Conservation (phyloP, 2,888 invertebrate genomes). For the Acrobasis repandana region DNA sequence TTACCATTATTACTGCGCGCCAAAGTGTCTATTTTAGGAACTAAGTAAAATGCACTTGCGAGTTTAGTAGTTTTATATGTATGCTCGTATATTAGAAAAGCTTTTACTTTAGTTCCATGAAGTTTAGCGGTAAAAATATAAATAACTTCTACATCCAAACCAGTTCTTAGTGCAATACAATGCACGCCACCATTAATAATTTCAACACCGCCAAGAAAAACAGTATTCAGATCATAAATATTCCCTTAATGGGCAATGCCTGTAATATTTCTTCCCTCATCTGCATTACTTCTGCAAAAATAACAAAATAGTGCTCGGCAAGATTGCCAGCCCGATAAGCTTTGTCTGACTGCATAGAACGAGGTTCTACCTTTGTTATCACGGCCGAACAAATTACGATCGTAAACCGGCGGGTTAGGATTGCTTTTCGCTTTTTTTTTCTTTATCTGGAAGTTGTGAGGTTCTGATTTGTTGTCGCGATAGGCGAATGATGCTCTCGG, state of each 20-base stretch:
- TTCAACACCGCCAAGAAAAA: slow-evolving; percentile 61
- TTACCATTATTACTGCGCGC: too few species aligned
- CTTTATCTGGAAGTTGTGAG: slow-evolving; percentile 58
- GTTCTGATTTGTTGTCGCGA: slow-evolving; percentile 72
- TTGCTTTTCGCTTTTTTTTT: slow-evolving; percentile 44
- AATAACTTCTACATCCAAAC: slow-evolving; percentile 1
- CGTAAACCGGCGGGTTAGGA: slow-evolving; percentile 52
- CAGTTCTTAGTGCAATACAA: slow-evolving; percentile 2
- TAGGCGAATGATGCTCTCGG: slow-evolving; percentile 72
- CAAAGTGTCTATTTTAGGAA: too few species aligned
- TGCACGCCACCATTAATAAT: slow-evolving; percentile 55
- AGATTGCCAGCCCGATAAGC: slow-evolving; percentile 69
- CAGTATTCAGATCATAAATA: slow-evolving; percentile 61
- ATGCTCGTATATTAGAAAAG: not conserved
- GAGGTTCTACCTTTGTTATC: slow-evolving; percentile 59
- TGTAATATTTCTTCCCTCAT: slow-evolving; percentile 70
- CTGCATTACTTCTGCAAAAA: slow-evolving; percentile 76
- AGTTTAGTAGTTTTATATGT: not conserved
- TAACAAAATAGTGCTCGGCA: slow-evolving; percentile 70
- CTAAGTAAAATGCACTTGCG: not conserved
- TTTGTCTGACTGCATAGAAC: slow-evolving; percentile 60
- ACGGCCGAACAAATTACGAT: slow-evolving; percentile 50
- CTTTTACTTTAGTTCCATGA: not conserved
- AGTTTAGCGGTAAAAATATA: not conserved
- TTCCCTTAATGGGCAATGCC: slow-evolving; percentile 62